Evolutionary conservation across 2,797 vertebrate genomes (phyloP).

Genomic region (Sebastes hopkinsi): DNA sequence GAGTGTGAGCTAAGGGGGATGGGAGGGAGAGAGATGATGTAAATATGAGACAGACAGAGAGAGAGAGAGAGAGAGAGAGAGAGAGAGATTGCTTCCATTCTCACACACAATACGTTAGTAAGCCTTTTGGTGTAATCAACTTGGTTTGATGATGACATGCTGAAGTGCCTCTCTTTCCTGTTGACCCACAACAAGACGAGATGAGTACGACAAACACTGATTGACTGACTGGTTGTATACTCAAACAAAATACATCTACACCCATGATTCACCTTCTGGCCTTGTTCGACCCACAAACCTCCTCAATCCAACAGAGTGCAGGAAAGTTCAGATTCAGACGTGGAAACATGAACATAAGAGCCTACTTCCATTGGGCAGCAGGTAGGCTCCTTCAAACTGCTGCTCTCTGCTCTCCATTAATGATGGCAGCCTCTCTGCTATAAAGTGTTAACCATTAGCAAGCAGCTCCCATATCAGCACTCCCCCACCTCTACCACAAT

Average conservation of each 20-base stretch:
- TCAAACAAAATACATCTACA: not conserved
- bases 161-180: conserved; percentile 4
- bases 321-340: conserved; percentile 12
- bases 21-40: conserved; percentile 8
- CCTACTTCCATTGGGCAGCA: not conserved
- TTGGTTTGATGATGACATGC: conserved; percentile 52
- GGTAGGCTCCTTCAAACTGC: not conserved
- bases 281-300: conserved; percentile 11
- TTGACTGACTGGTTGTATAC: not conserved
- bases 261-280: conserved; percentile 8
- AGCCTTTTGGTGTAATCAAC: conserved; percentile 37
- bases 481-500: conserved; percentile 8
- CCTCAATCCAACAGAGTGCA: not conserved
- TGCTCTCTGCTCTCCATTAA: conserved; percentile 36
- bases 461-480: conserved; percentile 5
- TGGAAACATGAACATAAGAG: conserved; percentile 19
- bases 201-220: not conserved
- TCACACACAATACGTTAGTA: conserved; percentile 24
- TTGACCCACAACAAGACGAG: conserved; percentile 27
- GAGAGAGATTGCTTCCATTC: not conserved
- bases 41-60: conserved; percentile 18
- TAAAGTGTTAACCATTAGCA: conserved; percentile 52
- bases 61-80: not conserved
- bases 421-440: not conserved
- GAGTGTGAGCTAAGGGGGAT: conserved; percentile 39